Base-by-base conservation (phyloP, 2,888 invertebrate genomes). In the Cosmorhoe ocellata region DNA sequence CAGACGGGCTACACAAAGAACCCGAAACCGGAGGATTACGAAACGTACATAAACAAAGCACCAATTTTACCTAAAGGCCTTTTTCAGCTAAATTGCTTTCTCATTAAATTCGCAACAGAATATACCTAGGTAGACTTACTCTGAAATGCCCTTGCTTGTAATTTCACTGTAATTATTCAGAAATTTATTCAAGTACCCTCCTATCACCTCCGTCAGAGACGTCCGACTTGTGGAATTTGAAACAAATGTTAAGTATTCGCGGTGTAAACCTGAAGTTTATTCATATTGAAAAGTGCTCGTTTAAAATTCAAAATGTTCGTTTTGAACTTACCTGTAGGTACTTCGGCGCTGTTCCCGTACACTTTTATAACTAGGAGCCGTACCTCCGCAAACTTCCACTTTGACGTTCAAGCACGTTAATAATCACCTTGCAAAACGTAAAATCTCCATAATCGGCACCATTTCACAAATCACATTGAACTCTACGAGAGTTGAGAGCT, bases 401-500 rank as follows among this genome's bases (percentile, higher is more conserved):
- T 69, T 63, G 59, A 57, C 63, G 59, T 69, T 76, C 61, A 74
- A 62, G 64, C 77, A 81, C 81, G 70, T 64, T 67, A 75, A 69
- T 76, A 81, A 80, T 72, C 82, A 84, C 81, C 66, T 73, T 64
- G 66, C 67, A 66, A 74, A 77, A 75, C 71, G 70, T 66, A 63
- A 71, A 74, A 81, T 76, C 72, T 71, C 67, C 81, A 80, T 80
- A 75, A 80, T 76, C 74, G 66, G 67, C 69, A 75, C 76, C 84
- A 87, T 79, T 84, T 84, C 78, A 79, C 81, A 79, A 71, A 77
- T 79, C 79, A 80, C 80, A 78, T 73, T 75, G 63, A 74, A 73
- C 72, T 71, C 63, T 63, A 65, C 64, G 63, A 63, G 64, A 69
- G 67, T 64, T 66, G 65, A 67, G 69, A 67, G 70, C 64, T 74